phyloP scores from a whole-genome alignment of 2,113 vertebrate genomes.

The Nettapus auritus region DNA sequence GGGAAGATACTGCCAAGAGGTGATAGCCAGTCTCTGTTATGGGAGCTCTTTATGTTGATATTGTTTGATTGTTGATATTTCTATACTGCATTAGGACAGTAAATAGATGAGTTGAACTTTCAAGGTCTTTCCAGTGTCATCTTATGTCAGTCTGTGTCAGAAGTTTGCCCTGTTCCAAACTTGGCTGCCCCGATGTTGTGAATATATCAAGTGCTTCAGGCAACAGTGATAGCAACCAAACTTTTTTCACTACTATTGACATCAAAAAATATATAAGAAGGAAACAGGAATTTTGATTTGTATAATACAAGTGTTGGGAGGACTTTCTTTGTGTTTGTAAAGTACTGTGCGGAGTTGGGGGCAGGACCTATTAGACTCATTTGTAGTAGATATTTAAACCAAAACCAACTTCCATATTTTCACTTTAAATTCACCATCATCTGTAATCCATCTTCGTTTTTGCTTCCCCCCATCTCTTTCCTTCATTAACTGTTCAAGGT shows the following conservation, averaged over 20 bases:
- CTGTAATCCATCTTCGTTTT: background rate
- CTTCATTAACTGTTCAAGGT: background rate
- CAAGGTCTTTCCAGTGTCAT: background rate
- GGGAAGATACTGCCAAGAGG: background rate
- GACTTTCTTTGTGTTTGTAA: background rate
- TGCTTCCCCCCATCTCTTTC: background rate
- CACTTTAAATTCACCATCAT: background rate
- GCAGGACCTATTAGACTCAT: background rate
- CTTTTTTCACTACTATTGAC: background rate
- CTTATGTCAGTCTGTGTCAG: background rate
- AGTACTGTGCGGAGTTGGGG: background rate
- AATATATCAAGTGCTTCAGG: background rate
- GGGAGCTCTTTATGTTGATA: background rate
- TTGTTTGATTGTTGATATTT: background rate
- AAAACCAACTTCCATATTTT: background rate
- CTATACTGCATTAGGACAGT: background rate
- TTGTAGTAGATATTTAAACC: background rate
- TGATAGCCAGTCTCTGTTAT: background rate
- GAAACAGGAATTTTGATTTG: background rate
- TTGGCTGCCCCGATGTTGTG: background rate
- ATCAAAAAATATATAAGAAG: background rate
- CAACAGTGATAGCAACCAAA: background rate
- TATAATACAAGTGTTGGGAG: background rate
- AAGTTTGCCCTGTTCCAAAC: background rate
- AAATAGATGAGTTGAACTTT: background rate